These are phyloP conservation scores for Mixornis gularis DNA, from an alignment of 2,113 vertebrate species.

Conservation along the genomic window DNA sequence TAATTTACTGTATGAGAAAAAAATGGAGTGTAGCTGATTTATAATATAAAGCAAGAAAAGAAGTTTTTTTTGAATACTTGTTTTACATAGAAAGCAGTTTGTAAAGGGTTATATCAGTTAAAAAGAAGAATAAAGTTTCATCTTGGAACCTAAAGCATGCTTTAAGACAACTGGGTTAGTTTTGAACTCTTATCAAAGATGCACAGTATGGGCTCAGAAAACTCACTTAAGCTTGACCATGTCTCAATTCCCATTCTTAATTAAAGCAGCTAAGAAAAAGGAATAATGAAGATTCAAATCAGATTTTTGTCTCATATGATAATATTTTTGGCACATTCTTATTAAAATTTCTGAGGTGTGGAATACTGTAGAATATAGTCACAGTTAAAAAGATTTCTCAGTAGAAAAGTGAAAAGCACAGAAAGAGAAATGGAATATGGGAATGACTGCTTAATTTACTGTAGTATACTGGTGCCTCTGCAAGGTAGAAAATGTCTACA, in stretches of 20 bases:
- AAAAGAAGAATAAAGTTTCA: neutral
- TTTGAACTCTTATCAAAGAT: neutral
- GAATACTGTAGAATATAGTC: neutral
- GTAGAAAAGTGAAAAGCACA: neutral
- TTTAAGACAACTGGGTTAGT: neutral
- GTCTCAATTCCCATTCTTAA: conserved; percentile 15
- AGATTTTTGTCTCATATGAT: neutral
- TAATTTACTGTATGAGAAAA: neutral
- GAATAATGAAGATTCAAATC: neutral
- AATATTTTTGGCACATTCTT: neutral
- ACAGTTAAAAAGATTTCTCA: neutral
- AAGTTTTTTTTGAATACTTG: neutral
- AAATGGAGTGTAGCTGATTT: neutral
- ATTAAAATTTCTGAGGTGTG: neutral
- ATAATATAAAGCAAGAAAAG: neutral
- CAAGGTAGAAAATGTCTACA: neutral
- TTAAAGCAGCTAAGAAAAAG: neutral
- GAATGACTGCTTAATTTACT: neutral
- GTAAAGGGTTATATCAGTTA: neutral
- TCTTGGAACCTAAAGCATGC: neutral
- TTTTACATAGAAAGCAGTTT: neutral
- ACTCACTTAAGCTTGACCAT: neutral
- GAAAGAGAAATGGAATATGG: neutral
- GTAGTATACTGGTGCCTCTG: neutral
- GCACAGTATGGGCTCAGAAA: neutral